Conservation (phyloP, 2,797 vertebrate species). For the Huso huso region DNA sequence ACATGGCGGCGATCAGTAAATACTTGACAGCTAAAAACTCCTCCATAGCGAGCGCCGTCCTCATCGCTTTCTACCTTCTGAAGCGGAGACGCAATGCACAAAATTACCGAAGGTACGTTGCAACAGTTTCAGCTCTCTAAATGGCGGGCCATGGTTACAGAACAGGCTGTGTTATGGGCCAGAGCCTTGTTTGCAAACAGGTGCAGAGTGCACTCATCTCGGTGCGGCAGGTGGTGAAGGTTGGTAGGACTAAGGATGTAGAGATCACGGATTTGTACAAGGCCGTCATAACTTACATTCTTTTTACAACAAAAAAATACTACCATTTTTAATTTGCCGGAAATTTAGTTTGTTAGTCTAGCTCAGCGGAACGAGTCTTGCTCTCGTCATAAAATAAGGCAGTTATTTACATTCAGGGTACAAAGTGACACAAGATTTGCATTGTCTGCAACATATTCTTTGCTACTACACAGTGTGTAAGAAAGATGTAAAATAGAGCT, state of each 20-base stretch:
- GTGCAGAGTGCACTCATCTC: too few relatives aligned
- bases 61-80: conserved; percentile 68
- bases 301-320: neutral
- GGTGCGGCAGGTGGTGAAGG: neutral
- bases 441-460: too few relatives aligned
- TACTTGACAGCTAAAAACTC: conserved; percentile 76
- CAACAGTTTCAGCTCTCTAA: neutral
- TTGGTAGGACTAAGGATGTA: neutral
- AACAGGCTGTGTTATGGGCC: neutral
- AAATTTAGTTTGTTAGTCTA: too few relatives aligned
- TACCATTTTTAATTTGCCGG: neutral
- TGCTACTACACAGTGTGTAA: too few relatives aligned
- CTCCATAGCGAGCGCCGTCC: conserved; percentile 67
- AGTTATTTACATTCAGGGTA: neutral
- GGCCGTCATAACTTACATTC: neutral
- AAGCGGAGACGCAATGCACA: conserved; percentile 48
- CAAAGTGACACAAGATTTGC: too few relatives aligned
- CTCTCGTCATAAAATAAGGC: neutral
- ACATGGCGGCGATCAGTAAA: conserved; percentile 88
- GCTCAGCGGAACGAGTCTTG: neutral
- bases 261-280: conserved; percentile 1
- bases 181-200: too few relatives aligned
- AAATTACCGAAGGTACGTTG: conserved; percentile 51
- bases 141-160: too few relatives aligned
- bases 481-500: too few relatives aligned